A percentile compares a stretch with the other conserved stretches of the same genome.
phyloP scores from a whole-genome alignment of 1,140 invertebrate species.

The Atta cephalotes region DNA sequence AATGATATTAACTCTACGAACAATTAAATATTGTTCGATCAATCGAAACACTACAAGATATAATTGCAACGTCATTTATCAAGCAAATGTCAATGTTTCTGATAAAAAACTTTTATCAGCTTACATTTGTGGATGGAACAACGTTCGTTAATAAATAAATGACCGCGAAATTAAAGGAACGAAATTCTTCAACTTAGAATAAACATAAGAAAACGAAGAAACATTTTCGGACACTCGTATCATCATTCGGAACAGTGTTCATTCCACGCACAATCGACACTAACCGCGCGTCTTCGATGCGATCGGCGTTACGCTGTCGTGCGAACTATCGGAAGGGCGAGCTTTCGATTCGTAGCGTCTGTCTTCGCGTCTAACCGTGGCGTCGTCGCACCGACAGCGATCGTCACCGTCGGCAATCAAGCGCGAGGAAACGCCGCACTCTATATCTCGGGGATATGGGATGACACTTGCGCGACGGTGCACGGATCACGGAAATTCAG shows the following conservation, averaged over 20 bases:
- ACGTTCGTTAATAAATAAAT: conserved; percentile 10
- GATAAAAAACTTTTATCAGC: background rate
- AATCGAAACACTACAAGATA: conserved; percentile 2
- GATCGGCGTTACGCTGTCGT: conserved; percentile 16
- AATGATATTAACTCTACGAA: conserved; percentile 12
- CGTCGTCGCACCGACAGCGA: conserved; percentile 19
- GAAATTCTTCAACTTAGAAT: conserved; percentile 3
- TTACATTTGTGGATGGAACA: background rate
- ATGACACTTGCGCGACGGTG: conserved; percentile 26
- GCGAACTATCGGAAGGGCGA: conserved; percentile 8
- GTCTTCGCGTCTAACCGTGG: conserved; percentile 33
- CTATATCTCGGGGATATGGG: conserved; percentile 15
- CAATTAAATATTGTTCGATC: conserved; percentile 3
- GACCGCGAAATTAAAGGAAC: background rate
- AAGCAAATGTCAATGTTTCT: background rate
- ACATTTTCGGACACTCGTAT: conserved; percentile 53
- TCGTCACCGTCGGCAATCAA: conserved; percentile 22
- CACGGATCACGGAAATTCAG: conserved; percentile 51
- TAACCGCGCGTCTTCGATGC: conserved; percentile 43
- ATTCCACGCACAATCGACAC: conserved; percentile 4
- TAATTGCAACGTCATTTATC: conserved; percentile 20
- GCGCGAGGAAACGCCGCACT: conserved; percentile 17
- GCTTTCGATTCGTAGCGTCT: conserved; percentile 40
- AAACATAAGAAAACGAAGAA: background rate
- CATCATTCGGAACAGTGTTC: conserved; percentile 25